Evolutionary conservation across 2,797 vertebrate species (phyloP).

Genomic region (Pelochelys cantorii): DNA sequence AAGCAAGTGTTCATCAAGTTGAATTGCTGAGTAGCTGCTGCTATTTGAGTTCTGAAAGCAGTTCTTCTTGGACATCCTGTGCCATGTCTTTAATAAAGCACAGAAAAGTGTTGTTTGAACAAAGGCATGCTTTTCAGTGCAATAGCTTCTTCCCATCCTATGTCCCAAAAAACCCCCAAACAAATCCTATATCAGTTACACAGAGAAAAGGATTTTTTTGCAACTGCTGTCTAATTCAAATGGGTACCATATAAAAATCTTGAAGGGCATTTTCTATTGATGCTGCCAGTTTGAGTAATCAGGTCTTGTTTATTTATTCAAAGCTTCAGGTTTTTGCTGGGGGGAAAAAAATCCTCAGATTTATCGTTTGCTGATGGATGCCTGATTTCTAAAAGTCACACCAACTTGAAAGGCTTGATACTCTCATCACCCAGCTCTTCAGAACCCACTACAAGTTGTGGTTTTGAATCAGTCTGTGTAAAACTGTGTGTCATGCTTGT

Average conservation of each 20-base stretch:
- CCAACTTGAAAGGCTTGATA: conserved; percentile 9
- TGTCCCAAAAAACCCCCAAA: background rate
- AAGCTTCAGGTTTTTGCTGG: background rate
- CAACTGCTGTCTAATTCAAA: background rate
- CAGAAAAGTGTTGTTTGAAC: background rate
- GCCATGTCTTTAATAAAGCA: background rate
- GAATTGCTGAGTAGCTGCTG: background rate
- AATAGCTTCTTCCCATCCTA: background rate
- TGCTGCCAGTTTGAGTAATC: background rate
- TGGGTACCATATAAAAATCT: background rate
- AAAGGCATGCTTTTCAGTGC: background rate
- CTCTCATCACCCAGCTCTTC: background rate
- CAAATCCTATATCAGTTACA: background rate
- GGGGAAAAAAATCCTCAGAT: conserved; percentile 9
- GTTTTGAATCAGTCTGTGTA: background rate
- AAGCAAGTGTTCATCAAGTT: background rate
- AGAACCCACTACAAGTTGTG: background rate
- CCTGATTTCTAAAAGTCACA: conserved; percentile 22
- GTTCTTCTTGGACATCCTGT: background rate
- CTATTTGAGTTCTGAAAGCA: background rate
- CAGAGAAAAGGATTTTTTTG: background rate
- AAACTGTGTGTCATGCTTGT: background rate
- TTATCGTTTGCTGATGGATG: conserved; percentile 51
- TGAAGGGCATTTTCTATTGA: background rate
- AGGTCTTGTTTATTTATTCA: background rate